A percentile compares a stretch with the other conserved stretches of the same genome.
phyloP scores from a whole-genome alignment of 2,113 vertebrate species.

The Notechis scutatus region DNA sequence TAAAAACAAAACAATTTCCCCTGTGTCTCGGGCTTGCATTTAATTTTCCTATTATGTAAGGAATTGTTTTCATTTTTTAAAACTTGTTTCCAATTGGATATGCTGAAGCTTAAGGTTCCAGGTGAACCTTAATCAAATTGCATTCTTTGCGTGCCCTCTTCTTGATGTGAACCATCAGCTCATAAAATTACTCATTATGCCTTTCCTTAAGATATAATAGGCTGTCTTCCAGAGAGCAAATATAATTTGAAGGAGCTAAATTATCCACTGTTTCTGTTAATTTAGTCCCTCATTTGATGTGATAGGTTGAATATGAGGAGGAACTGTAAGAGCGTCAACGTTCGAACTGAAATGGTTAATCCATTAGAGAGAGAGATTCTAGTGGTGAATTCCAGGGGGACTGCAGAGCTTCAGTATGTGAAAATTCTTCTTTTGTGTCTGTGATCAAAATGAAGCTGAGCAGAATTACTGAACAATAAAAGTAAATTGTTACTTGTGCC shows the following conservation, averaged over 20 bases:
- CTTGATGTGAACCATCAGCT: constrained; percentile 59
- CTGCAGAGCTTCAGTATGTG: constrained; percentile 40
- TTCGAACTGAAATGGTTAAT: constrained; percentile 47
- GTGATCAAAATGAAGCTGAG: constrained; percentile 51
- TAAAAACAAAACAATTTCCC: neutral
- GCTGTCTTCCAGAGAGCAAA: constrained; percentile 55
- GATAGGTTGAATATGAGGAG: constrained; percentile 40
- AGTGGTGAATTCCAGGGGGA: constrained; percentile 4
- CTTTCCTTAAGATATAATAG: constrained; percentile 60
- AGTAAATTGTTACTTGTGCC: constrained; percentile 57
- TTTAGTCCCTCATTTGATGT: constrained; percentile 37
- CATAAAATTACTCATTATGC: constrained; percentile 65
- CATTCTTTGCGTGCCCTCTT: constrained; percentile 37
- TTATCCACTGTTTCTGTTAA: constrained; percentile 47
- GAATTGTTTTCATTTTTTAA: constrained; percentile 4
- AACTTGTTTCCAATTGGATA: constrained; percentile 12
- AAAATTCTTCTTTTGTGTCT: constrained; percentile 36
- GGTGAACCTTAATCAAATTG: constrained; percentile 59
- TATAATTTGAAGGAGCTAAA: constrained; percentile 58
- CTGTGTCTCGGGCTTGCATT: neutral
- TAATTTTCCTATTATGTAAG: neutral
- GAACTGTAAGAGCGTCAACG: constrained; percentile 45
- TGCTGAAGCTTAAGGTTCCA: constrained; percentile 1
- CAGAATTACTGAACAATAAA: constrained; percentile 57
- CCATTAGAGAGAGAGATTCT: constrained; percentile 25